These are phyloP conservation scores for Ips nitidus DNA, from an alignment of 1,140 invertebrate genomes.

Conservation along the genomic window DNA sequence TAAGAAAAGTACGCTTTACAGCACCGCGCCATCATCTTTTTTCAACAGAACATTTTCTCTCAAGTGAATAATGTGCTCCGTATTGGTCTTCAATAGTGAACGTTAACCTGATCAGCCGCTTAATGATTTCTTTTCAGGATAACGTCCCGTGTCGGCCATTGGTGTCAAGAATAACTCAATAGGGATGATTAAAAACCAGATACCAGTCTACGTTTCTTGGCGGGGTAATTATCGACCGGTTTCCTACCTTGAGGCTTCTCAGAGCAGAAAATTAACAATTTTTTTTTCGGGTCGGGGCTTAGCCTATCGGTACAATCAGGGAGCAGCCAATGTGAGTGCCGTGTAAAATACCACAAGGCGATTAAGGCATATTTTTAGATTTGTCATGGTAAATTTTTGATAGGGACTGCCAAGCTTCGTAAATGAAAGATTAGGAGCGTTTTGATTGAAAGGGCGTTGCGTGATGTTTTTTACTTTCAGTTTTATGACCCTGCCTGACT, in stretches of 20 bases:
- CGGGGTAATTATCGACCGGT: not conserved
- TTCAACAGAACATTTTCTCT: too few species aligned
- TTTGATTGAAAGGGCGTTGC: too few species aligned
- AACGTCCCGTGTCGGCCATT: not conserved
- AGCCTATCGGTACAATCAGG: not conserved
- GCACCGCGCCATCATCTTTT: not conserved
- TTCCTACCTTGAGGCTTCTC: not conserved
- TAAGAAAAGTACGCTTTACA: slow-evolving; percentile 17
- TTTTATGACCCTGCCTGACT: too few species aligned
- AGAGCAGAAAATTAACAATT: not conserved
- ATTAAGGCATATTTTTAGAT: slow-evolving; percentile 20
- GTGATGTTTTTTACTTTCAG: too few species aligned
- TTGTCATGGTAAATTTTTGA: slow-evolving; percentile 23
- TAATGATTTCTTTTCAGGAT: too few species aligned
- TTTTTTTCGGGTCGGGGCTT: not conserved
- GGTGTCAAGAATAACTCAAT: not conserved
- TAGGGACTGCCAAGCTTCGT: too few species aligned
- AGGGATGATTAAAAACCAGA: slow-evolving; percentile 3
- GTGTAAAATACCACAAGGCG: not conserved
- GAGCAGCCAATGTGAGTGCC: not conserved
- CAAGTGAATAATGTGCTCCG: too few species aligned
- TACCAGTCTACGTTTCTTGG: not conserved
- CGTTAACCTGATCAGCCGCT: too few species aligned
- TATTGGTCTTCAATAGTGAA: too few species aligned
- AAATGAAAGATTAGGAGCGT: too few species aligned